Percentiles rank a stretch among this genome's conserved stretches.
These are phyloP conservation scores for Ascidia mentula DNA, from an alignment of 23 tunicate genomes.

Conservation along the genomic window DNA sequence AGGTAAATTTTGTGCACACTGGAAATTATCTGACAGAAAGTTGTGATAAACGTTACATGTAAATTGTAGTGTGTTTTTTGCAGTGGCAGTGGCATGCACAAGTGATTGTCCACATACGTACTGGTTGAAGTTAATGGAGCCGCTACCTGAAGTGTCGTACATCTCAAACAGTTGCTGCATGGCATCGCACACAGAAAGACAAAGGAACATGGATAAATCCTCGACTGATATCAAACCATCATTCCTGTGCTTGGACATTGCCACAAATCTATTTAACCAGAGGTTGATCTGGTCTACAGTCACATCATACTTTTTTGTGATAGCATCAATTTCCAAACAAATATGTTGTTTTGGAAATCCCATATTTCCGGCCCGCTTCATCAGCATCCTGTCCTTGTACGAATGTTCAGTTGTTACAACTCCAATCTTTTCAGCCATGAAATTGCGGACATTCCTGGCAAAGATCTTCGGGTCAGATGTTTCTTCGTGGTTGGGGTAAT, in stretches of 20 bases:
- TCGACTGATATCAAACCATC: constrained; percentile 44
- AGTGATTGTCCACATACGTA: constrained; percentile 52
- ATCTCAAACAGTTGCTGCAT: constrained; percentile 44
- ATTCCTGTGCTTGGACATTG: neutral
- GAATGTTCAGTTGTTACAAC: constrained; percentile 77
- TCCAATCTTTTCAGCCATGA: constrained; percentile 43
- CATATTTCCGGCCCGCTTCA: constrained; percentile 58
- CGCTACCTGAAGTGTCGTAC: constrained; percentile 19
- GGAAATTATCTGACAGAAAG: neutral
- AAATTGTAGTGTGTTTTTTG: constrained; percentile 32
- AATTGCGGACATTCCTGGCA: constrained; percentile 54
- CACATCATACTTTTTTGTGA: constrained; percentile 34
- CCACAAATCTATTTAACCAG: constrained; percentile 35
- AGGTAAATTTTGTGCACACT: neutral
- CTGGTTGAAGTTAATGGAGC: constrained; percentile 39
- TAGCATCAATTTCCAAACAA: constrained; percentile 33
- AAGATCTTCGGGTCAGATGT: constrained; percentile 62
- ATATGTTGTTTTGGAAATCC: constrained; percentile 52
- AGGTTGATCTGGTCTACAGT: constrained; percentile 32
- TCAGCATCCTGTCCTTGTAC: constrained; percentile 74
- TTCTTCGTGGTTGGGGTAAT: constrained; percentile 49
- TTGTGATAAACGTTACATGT: constrained; percentile 36
- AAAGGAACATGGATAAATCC: constrained; percentile 36
- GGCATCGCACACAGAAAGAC: constrained; percentile 19
- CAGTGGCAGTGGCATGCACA: constrained; percentile 29